Percentiles rank a stretch among this genome's conserved stretches.
These are phyloP conservation scores for Silurus glanis DNA, from an alignment of 2,113 vertebrate genomes.

Conservation along the genomic window DNA sequence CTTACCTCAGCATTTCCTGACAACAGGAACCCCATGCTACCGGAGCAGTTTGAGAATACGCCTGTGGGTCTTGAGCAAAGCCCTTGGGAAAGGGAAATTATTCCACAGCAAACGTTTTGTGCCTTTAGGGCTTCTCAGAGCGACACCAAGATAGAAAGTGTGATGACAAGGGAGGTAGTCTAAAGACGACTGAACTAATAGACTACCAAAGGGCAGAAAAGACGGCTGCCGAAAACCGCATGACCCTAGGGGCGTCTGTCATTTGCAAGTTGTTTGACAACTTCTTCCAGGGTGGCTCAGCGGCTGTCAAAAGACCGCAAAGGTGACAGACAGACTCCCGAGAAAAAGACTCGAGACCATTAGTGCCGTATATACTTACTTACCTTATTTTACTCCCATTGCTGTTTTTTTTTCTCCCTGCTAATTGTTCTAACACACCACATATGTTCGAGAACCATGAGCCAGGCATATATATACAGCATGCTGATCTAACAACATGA, in stretches of 20 bases:
- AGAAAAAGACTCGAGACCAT: not conserved
- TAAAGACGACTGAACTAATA: slow-evolving; percentile 36
- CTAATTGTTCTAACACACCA: slow-evolving; percentile 13
- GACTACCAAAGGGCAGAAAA: slow-evolving; percentile 49
- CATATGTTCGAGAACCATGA: not conserved
- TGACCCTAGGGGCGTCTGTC: slow-evolving; percentile 56
- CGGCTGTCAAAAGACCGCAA: not conserved
- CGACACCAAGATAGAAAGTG: slow-evolving; percentile 12
- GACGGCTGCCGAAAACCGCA: slow-evolving; percentile 57
- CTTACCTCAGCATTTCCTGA: slow-evolving; percentile 64
- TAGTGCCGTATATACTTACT: not conserved
- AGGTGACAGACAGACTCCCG: not conserved
- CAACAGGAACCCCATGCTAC: slow-evolving; percentile 53
- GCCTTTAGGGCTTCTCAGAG: slow-evolving; percentile 26
- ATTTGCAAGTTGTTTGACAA: slow-evolving; percentile 46
- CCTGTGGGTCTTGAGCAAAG: slow-evolving; percentile 44
- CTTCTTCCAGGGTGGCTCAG: not conserved
- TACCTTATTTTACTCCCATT: not conserved
- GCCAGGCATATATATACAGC: not conserved
- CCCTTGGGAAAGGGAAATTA: slow-evolving; percentile 57
- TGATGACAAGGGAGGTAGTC: not conserved
- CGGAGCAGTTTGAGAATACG: slow-evolving; percentile 14
- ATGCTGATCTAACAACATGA: not conserved
- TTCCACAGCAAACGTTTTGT: slow-evolving; percentile 55
- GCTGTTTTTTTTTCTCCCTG: not conserved